phyloP scores from a whole-genome alignment of 2,888 invertebrate species.

The Drosophila formosana region DNA sequence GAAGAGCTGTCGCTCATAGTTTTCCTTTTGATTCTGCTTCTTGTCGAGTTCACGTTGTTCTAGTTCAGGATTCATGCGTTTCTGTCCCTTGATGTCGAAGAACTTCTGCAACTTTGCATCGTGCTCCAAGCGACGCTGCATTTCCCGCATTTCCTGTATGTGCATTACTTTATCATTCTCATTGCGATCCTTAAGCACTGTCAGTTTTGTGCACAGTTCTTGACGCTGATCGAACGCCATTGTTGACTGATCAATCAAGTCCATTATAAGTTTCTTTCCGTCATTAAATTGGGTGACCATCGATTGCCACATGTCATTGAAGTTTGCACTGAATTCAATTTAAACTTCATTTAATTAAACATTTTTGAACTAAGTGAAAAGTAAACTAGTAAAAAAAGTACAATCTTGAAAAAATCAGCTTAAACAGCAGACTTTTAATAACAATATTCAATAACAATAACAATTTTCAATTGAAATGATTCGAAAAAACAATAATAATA shows the following conservation, averaged over 20 bases:
- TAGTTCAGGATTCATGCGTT: slow-evolving; percentile 90
- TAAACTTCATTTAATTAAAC: background rate
- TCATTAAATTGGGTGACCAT: slow-evolving; percentile 90
- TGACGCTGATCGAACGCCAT: slow-evolving; percentile 95
- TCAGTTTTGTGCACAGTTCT: slow-evolving; percentile 92
- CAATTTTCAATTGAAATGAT: no score
- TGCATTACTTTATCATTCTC: slow-evolving; percentile 90
- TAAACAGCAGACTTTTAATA: no score
- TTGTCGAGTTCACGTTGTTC: slow-evolving; percentile 91
- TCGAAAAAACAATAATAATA: no score
- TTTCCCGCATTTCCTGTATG: slow-evolving; percentile 93
- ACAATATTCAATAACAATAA: no score
- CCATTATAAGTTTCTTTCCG: slow-evolving; percentile 93
- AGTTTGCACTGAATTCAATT: slow-evolving; percentile 87
- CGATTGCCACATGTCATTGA: slow-evolving; percentile 93
- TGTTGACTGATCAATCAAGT: slow-evolving; percentile 94
- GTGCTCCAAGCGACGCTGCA: slow-evolving; percentile 93
- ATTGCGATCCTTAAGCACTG: slow-evolving; percentile 91
- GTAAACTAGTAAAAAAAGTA: no score
- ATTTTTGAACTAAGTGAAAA: background rate
- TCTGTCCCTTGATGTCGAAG: slow-evolving; percentile 93
- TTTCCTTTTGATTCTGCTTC: slow-evolving; percentile 88
- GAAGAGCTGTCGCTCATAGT: slow-evolving; percentile 89
- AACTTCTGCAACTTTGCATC: slow-evolving; percentile 94
- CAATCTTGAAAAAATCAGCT: no score